Conservation (phyloP, 2,888 invertebrate species). For the Heliconius hortense region DNA sequence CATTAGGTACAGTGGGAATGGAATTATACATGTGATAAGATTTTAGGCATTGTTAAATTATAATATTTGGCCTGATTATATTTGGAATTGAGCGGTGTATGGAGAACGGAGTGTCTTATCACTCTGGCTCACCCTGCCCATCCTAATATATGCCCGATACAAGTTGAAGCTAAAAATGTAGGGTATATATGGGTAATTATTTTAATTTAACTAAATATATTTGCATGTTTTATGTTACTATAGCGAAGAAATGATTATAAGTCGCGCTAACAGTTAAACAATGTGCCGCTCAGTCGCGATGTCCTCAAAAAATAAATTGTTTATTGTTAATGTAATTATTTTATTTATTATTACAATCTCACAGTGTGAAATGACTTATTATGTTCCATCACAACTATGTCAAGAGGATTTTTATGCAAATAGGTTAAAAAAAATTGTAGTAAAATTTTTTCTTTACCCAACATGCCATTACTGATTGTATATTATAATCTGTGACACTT, state of each 20-base stretch:
- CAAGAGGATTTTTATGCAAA: not conserved
- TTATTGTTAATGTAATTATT: not conserved
- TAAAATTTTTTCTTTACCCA: not conserved
- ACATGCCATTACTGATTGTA: constrained; percentile 31
- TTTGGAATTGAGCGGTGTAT: no score
- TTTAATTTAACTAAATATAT: no score
- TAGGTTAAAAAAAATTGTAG: not conserved
- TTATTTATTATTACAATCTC: not conserved
- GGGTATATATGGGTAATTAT: no score
- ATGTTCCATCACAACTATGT: not conserved
- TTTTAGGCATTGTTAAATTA: not conserved
- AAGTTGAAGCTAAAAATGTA: no score
- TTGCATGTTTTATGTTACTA: no score
- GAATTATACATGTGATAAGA: not conserved
- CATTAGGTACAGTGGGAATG: not conserved
- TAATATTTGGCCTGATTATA: no score
- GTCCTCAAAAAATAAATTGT: not conserved
- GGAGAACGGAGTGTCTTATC: no score
- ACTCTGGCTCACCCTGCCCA: no score
- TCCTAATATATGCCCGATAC: no score
- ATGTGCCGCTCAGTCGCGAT: not conserved
- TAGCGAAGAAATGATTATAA: not conserved
- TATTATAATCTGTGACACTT: constrained; percentile 35
- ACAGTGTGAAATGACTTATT: not conserved
- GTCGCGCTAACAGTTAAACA: not conserved